Percentiles rank a stretch among this genome's conserved stretches.
These are phyloP conservation scores for Acanthochromis polyacanthus DNA, from an alignment of 2,113 vertebrate genomes.

Conservation along the genomic window DNA sequence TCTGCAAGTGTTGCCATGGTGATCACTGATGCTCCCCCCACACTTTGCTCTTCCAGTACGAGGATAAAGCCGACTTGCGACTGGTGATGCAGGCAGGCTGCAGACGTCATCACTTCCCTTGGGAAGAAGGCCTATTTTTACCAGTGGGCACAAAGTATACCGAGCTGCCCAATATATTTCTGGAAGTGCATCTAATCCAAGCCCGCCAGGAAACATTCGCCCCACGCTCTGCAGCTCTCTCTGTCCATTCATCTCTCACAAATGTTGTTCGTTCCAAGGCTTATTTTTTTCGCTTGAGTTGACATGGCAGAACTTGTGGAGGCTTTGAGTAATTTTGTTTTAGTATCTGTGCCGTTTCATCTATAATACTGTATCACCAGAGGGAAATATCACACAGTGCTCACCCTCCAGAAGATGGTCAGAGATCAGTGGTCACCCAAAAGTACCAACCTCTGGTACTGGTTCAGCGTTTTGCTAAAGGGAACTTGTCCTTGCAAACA, in stretches of 20 bases:
- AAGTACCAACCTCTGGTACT: neutral
- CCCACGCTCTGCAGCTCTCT: conserved; percentile 14
- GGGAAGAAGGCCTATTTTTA: conserved; percentile 81
- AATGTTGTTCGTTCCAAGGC: conserved; percentile 3
- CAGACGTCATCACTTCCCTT: conserved; percentile 77
- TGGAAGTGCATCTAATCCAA: conserved; percentile 62
- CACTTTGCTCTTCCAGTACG: conserved; percentile 54
- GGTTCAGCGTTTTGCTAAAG: neutral
- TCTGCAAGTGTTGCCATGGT: conserved; percentile 80
- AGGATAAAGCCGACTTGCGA: conserved; percentile 57
- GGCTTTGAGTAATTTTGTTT: conserved; percentile 6
- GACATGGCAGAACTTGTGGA: neutral
- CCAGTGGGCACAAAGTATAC: conserved; percentile 68
- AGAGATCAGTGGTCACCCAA: neutral
- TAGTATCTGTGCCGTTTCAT: conserved; percentile 9
- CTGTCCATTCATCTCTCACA: conserved; percentile 20
- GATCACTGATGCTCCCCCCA: conserved; percentile 71
- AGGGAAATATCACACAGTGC: neutral
- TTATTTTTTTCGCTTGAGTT: conserved; percentile 14
- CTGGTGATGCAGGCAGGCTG: conserved; percentile 78
- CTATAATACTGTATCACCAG: neutral
- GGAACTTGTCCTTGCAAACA: neutral
- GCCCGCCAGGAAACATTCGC: conserved; percentile 44
- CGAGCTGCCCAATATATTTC: conserved; percentile 74
- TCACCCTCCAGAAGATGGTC: conserved; percentile 1